Evolutionary conservation across 2,113 vertebrate species (phyloP).

Genomic region (Platanista minor): DNA sequence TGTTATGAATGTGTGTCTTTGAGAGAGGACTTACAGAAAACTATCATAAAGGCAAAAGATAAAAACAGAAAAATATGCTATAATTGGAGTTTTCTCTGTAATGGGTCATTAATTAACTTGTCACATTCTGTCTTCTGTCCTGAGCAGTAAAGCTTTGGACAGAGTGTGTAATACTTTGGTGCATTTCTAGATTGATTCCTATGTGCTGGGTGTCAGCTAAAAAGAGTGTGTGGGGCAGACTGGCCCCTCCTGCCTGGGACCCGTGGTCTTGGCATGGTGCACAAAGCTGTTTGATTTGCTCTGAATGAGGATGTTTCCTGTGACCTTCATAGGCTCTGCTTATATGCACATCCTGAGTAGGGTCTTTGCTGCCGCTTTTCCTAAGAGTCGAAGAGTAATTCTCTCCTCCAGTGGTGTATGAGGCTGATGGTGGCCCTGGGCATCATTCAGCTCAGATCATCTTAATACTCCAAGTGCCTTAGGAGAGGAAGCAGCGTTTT

Average conservation of each 20-base stretch:
- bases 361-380: background rate
- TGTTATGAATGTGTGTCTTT: background rate
- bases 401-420: accelerated
- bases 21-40: background rate
- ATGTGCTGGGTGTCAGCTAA: accelerated
- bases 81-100: background rate
- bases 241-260: background rate
- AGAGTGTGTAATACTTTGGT: background rate
- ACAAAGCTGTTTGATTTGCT: background rate
- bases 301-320: too few relatives aligned
- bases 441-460: background rate
- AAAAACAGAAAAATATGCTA: conserved; percentile 10
- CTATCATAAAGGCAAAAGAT: background rate
- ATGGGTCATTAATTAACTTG: background rate
- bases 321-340: background rate
- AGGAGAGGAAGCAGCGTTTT: background rate
- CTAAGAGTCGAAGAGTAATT: background rate
- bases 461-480: background rate
- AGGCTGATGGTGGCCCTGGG: background rate
- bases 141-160: background rate
- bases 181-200: background rate
- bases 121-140: background rate
- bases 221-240: background rate
- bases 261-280: accelerated
- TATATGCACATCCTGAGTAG: background rate